These are phyloP conservation scores for Syngnathus typhle DNA, from an alignment of 2,113 vertebrate species.

Conservation along the genomic window DNA sequence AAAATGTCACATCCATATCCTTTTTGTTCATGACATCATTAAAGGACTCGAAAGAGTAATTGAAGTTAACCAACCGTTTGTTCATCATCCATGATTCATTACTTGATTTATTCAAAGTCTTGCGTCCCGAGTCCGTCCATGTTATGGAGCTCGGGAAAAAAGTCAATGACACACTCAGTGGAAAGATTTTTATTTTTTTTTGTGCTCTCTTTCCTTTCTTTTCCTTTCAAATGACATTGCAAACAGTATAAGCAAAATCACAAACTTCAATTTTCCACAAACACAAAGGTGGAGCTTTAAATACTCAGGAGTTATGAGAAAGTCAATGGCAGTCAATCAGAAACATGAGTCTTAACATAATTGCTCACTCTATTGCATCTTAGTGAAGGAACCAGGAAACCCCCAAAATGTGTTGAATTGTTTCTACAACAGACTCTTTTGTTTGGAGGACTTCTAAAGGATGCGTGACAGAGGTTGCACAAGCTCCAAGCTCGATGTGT, in stretches of 20 bases:
- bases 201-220: no score
- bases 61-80: neutral
- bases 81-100: neutral
- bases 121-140: no score
- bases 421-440: conserved; percentile 16
- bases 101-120: neutral
- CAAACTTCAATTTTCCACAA: no score
- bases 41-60: neutral
- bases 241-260: no score
- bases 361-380: conserved; percentile 13
- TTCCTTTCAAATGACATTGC: no score
- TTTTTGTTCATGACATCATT: no score
- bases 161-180: no score
- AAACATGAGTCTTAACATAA: neutral
- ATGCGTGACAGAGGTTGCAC: conserved; percentile 37
- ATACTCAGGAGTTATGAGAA: no score
- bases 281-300: no score
- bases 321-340: neutral
- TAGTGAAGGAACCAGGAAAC: conserved; percentile 4
- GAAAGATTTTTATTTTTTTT: no score
- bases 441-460: conserved; percentile 13
- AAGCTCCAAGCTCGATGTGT: conserved; percentile 34
- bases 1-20: no score
- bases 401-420: conserved; percentile 4
- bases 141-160: no score